Percentiles rank a stretch among this genome's conserved stretches.
Conservation (phyloP, 2,888 invertebrate genomes). For the Pandemis heparana region DNA sequence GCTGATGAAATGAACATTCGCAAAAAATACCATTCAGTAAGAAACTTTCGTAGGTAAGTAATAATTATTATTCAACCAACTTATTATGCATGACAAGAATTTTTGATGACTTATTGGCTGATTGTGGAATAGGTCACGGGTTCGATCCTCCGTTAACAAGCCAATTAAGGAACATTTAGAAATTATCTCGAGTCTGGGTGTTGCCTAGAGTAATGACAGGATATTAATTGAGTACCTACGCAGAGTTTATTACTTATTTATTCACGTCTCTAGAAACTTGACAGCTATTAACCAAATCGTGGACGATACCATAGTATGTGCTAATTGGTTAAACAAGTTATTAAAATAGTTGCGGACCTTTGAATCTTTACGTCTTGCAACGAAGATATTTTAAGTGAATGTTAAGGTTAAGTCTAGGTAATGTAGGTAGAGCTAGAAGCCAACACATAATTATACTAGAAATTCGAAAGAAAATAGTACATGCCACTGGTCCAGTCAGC, state of each 20-base stretch:
- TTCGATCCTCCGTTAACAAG: constrained; percentile 7
- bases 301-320: not conserved
- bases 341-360: not conserved
- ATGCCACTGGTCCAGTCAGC: no score
- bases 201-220: not conserved
- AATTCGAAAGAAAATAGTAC: no score
- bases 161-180: constrained; percentile 2
- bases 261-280: not conserved
- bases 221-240: constrained; percentile 10
- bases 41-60: not conserved
- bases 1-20: not conserved
- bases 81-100: not conserved
- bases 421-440: no score
- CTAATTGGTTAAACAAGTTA: not conserved
- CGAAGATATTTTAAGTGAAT: not conserved
- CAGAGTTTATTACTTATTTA: constrained; percentile 1
- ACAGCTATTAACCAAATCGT: constrained; percentile 1
- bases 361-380: not conserved
- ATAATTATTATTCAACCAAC: not conserved
- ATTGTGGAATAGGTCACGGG: not conserved
- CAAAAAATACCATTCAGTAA: not conserved
- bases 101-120: not conserved
- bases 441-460: no score
- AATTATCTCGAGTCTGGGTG: not conserved
- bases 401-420: no score